phyloP scores from a whole-genome alignment of 2,113 vertebrate species.

The Sphaerodactylus townsendi region DNA sequence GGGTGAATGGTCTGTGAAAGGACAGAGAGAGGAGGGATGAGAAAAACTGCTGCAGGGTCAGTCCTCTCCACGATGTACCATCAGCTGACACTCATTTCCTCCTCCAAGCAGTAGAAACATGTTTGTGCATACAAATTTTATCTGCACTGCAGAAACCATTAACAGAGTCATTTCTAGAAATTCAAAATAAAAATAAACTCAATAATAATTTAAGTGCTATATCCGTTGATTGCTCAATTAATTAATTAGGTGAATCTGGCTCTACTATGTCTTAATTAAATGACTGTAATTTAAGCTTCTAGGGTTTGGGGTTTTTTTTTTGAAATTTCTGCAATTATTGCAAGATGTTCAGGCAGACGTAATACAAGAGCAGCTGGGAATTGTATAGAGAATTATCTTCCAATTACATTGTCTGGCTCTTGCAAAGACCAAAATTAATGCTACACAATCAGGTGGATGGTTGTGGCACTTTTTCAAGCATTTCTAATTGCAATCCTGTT shows the following conservation, averaged over 20 bases:
- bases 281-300: constrained; percentile 36
- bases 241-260: constrained; percentile 33
- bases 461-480: neutral
- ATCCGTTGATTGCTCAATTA: constrained; percentile 34
- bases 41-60: neutral
- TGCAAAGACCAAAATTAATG: constrained; percentile 7
- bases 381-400: constrained; percentile 41
- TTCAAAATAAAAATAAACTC: constrained; percentile 31
- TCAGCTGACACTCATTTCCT: neutral
- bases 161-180: neutral
- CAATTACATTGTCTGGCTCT: constrained; percentile 40
- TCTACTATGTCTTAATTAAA: constrained; percentile 42
- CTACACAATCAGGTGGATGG: neutral
- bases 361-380: constrained; percentile 32
- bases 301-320: constrained; percentile 22
- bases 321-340: constrained; percentile 14
- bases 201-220: constrained; percentile 11
- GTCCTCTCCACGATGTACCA: neutral
- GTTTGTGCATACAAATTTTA: constrained; percentile 16
- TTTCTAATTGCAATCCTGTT: neutral
- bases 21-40: neutral
- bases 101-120: constrained; percentile 7
- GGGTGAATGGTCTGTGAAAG: neutral
- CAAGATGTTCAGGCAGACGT: constrained; percentile 21
- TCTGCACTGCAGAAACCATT: constrained; percentile 17